Evolutionary conservation across 2,113 vertebrate genomes (phyloP).

Genomic region (Numenius arquata): DNA sequence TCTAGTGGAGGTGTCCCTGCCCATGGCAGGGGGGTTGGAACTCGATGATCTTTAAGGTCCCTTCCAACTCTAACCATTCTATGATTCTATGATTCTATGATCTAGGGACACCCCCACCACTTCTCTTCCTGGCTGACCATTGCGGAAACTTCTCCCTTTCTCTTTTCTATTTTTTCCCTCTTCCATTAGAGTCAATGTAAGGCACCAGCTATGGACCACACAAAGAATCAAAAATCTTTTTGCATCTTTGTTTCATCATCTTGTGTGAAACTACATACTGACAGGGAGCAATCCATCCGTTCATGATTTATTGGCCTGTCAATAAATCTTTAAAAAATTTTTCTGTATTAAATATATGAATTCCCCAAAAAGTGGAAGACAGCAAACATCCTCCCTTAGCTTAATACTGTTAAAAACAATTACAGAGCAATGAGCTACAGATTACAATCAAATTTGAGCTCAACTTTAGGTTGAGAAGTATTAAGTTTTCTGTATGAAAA

Average conservation of each 20-base stretch:
- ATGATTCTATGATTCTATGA: no score
- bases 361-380: neutral
- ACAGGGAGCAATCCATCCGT: neutral
- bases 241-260: neutral
- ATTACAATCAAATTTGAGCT: neutral
- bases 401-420: neutral
- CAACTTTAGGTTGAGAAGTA: neutral
- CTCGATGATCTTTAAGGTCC: no score
- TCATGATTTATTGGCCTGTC: neutral
- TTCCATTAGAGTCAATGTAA: neutral
- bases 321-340: neutral
- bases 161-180: neutral
- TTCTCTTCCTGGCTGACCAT: neutral
- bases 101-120: fast-evolving
- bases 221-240: neutral
- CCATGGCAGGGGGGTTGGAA: no score
- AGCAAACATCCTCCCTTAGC: neutral
- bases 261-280: neutral
- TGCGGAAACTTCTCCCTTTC: neutral
- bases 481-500: neutral
- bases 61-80: no score
- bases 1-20: no score
- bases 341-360: neutral
- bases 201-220: neutral
- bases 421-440: neutral